Conservation (phyloP, 23 tunicate genomes). For the Phallusia fumigata region DNA sequence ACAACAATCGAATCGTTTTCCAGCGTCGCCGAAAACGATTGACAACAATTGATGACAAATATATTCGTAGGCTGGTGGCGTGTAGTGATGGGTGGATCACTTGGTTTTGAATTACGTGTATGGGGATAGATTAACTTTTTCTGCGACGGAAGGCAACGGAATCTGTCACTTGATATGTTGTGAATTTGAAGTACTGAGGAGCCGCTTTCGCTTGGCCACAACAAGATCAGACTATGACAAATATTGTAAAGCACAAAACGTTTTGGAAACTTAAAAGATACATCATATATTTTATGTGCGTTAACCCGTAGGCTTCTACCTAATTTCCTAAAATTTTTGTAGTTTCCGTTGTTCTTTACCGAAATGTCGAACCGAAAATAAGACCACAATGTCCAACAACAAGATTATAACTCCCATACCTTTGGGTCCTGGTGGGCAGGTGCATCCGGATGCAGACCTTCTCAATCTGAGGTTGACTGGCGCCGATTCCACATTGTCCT, state of each 20-base stretch:
- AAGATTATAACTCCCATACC: not conserved
- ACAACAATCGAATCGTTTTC: not conserved
- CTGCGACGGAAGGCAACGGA: too few species aligned
- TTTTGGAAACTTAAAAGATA: too few species aligned
- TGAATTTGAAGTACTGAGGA: too few species aligned
- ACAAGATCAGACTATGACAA: too few species aligned
- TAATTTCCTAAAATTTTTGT: too few species aligned
- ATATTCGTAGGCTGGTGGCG: not conserved
- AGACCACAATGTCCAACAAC: not conserved
- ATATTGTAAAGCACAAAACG: too few species aligned
- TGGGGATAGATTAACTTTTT: not conserved
- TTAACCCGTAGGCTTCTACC: too few species aligned
- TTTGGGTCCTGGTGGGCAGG: slow-evolving; percentile 5
- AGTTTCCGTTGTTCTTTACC: too few species aligned
- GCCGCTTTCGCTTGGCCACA: too few species aligned
- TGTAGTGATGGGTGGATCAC: not conserved
- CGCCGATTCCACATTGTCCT: not conserved
- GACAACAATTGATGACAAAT: not conserved
- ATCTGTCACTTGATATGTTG: too few species aligned
- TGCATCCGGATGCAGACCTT: not conserved
- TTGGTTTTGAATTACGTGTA: not conserved
- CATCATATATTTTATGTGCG: too few species aligned
- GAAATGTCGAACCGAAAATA: too few species aligned
- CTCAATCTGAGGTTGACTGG: not conserved
- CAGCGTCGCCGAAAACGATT: not conserved